Conservation (phyloP, 92 coral and sea anemone genomes). For the Epizoanthus scotinus region DNA sequence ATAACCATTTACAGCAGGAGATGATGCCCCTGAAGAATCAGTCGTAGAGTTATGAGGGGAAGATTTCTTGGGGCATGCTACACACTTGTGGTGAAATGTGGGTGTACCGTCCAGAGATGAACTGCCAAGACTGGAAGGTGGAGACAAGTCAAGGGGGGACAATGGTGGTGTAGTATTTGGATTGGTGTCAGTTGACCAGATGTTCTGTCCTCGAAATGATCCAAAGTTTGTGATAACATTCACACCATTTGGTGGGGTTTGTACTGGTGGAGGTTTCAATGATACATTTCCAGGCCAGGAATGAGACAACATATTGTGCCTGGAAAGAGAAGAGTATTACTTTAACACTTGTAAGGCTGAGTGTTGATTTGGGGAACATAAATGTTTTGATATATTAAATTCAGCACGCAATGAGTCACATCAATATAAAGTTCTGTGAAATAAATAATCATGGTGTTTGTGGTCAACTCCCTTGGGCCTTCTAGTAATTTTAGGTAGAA, state of each 20-base stretch:
- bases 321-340: slow-evolving; percentile 19
- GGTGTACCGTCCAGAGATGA: slow-evolving; percentile 65
- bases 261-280: slow-evolving; percentile 41
- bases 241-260: slow-evolving; percentile 48
- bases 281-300: slow-evolving; percentile 75
- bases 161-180: slow-evolving; percentile 77
- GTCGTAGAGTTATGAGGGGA: slow-evolving; percentile 75
- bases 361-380: background rate
- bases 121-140: slow-evolving; percentile 67
- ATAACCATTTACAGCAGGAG: slow-evolving; percentile 89
- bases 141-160: slow-evolving; percentile 76
- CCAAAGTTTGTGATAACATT: slow-evolving; percentile 64
- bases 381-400: no score
- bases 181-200: slow-evolving; percentile 87
- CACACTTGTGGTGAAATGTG: slow-evolving; percentile 59
- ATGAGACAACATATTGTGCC: slow-evolving; percentile 75
- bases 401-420: no score
- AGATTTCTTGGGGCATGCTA: slow-evolving; percentile 33
- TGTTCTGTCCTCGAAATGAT: slow-evolving; percentile 88
- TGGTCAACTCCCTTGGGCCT: no score
- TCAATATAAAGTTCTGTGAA: no score
- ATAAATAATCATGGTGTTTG: no score
- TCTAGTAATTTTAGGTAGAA: no score
- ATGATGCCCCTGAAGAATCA: slow-evolving; percentile 72
- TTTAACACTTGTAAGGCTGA: background rate